Percentiles rank a stretch among this genome's conserved stretches.
Evolutionary conservation across 2,113 vertebrate species (phyloP).

Genomic region (Heterotis niloticus): DNA sequence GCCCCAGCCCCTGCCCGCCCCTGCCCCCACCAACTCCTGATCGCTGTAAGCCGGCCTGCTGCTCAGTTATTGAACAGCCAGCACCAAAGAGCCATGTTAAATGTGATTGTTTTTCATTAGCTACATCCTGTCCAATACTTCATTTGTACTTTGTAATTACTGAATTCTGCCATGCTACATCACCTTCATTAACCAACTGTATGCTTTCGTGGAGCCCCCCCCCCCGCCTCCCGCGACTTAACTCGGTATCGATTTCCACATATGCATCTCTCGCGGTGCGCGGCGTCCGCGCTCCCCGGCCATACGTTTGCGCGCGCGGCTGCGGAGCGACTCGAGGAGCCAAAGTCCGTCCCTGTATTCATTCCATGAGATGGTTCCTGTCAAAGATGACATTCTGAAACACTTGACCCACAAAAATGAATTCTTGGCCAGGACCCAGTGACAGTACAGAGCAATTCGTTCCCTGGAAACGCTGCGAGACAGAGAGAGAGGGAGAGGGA

Average conservation of each 20-base stretch:
- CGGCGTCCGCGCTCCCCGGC: slow-evolving; percentile 38
- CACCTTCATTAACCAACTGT: slow-evolving; percentile 68
- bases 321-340: slow-evolving; percentile 51
- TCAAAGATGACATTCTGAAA: slow-evolving; percentile 69
- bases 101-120: slow-evolving; percentile 97
- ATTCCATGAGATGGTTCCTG: slow-evolving; percentile 65
- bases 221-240: slow-evolving; percentile 49
- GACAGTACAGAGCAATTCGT: slow-evolving; percentile 65
- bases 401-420: slow-evolving; percentile 71
- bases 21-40: slow-evolving; percentile 76
- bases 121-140: slow-evolving; percentile 79
- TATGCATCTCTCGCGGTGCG: slow-evolving; percentile 38
- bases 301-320: slow-evolving; percentile 51
- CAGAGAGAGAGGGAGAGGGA: slow-evolving; percentile 44
- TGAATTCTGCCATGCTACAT: slow-evolving; percentile 70
- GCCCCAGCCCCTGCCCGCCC: slow-evolving; percentile 67
- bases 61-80: slow-evolving; percentile 91
- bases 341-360: slow-evolving; percentile 63
- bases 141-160: slow-evolving; percentile 72
- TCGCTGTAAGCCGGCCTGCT: slow-evolving; percentile 87
- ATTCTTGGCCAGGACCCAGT: slow-evolving; percentile 65
- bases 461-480: slow-evolving; percentile 60
- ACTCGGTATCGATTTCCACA: slow-evolving; percentile 63
- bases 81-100: slow-evolving; percentile 85
- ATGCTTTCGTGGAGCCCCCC: slow-evolving; percentile 44